Percentiles rank a stretch among this genome's conserved stretches.
Conservation (phyloP, 2,797 vertebrate species). For the Lacerta viridis region DNA sequence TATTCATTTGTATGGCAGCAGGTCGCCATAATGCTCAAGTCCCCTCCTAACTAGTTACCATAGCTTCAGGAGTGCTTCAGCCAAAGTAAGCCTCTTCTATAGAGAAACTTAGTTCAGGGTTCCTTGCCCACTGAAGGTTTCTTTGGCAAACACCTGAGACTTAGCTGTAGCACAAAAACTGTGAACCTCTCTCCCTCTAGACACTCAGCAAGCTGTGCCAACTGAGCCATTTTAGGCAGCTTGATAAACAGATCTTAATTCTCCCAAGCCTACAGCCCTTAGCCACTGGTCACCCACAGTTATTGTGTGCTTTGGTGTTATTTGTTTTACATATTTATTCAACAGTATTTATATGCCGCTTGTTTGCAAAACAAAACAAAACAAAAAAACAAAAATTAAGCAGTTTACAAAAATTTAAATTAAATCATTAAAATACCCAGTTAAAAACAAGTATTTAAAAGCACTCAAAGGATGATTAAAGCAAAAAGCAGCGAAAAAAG, state of each 20-base stretch:
- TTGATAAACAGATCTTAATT: not conserved
- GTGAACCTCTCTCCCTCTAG: not conserved
- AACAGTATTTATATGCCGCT: no score
- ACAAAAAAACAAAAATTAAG: no score
- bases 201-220: not conserved
- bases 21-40: not conserved
- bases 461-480: no score
- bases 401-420: no score
- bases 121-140: not conserved
- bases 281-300: no score
- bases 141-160: not conserved
- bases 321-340: not conserved
- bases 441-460: no score
- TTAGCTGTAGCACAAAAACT: not conserved
- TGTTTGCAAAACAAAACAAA: no score
- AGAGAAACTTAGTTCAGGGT: not conserved
- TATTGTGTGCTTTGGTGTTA: not conserved
- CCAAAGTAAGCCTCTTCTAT: not conserved
- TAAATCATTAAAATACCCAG: no score
- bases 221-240: not conserved
- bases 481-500: no score
- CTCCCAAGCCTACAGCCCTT: not conserved
- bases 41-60: not conserved
- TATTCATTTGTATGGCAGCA: not conserved
- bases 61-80: no score